These are phyloP conservation scores for Papilio gigon DNA, from an alignment of 2,888 invertebrate species.

Conservation along the genomic window DNA sequence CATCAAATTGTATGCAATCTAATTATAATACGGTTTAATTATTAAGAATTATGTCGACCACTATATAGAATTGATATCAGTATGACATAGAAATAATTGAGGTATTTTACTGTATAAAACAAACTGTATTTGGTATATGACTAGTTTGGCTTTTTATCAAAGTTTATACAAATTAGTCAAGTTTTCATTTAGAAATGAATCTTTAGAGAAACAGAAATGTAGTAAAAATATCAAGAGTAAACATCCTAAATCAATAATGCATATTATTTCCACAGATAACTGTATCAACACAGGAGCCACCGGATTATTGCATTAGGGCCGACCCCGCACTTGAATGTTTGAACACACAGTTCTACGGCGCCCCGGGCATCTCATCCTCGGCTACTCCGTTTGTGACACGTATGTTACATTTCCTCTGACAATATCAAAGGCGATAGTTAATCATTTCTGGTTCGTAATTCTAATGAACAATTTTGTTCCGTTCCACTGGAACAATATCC, in stretches of 20 bases:
- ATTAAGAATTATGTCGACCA: neutral
- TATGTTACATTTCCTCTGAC: slow-evolving; percentile 49
- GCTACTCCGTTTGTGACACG: slow-evolving; percentile 65
- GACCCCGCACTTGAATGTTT: slow-evolving; percentile 70
- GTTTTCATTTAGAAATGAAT: no score
- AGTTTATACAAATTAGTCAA: no score
- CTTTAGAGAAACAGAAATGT: no score
- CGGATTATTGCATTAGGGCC: slow-evolving; percentile 63
- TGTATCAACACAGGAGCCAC: slow-evolving; percentile 53
- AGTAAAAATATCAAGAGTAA: neutral
- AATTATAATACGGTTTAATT: neutral
- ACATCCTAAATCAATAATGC: neutral
- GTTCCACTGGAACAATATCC: neutral
- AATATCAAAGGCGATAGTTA: neutral
- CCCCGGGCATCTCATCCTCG: slow-evolving; percentile 60
- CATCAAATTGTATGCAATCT: neutral
- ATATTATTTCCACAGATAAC: slow-evolving; percentile 52
- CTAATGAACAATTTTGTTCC: no score
- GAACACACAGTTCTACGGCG: slow-evolving; percentile 69
- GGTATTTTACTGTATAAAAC: no score
- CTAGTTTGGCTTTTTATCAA: no score
- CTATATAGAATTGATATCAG: no score
- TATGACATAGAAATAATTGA: no score
- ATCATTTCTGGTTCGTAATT: neutral
- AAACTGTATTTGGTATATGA: no score